Conservation (phyloP, 2,113 vertebrate species). For the Narcine bancroftii region DNA sequence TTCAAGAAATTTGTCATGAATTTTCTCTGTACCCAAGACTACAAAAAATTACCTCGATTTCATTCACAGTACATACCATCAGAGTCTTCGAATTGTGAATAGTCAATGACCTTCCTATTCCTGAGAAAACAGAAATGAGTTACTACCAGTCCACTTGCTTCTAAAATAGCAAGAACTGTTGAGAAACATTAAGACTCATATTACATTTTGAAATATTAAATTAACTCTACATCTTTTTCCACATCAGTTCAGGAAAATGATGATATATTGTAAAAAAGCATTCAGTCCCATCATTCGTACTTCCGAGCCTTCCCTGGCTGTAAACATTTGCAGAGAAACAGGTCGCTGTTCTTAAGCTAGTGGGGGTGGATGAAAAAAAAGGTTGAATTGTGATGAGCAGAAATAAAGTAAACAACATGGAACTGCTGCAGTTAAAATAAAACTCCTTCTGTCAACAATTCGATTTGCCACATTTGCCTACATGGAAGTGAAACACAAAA, state of each 20-base stretch:
- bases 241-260: not conserved
- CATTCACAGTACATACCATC: conserved; percentile 66
- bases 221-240: not conserved
- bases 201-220: not conserved
- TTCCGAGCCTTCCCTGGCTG: not conserved
- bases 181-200: not conserved
- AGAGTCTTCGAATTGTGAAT: conserved; percentile 97
- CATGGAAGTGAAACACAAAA: too few relatives aligned
- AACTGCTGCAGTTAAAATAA: not conserved
- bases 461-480: too few relatives aligned
- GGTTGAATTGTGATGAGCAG: not conserved
- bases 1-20: not conserved
- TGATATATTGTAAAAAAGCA: not conserved
- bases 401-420: not conserved
- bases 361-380: not conserved
- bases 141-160: not conserved
- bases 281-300: too few relatives aligned
- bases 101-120: conserved; percentile 98
- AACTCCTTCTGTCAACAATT: not conserved
- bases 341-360: too few relatives aligned
- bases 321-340: not conserved
- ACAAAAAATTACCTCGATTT: conserved; percentile 42
- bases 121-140: conserved; percentile 52
- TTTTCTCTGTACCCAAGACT: not conserved
- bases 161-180: not conserved